phyloP scores from a whole-genome alignment of 2,888 invertebrate genomes.

The Gryllus longicercus region DNA sequence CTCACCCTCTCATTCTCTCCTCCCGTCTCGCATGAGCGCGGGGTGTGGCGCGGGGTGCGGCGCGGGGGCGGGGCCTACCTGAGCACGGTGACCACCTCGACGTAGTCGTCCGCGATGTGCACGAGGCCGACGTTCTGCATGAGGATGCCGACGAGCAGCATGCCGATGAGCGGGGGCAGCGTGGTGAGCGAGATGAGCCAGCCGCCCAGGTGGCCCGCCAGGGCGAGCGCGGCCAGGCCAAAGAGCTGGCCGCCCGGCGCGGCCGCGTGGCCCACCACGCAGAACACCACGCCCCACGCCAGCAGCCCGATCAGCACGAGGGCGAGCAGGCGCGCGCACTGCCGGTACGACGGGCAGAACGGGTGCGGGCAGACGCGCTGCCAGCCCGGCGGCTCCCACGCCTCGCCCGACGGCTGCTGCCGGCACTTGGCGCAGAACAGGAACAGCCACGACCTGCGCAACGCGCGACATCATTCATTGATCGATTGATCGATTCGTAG shows the following conservation, averaged over 20 bases:
- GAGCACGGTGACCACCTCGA: slow-evolving; percentile 64
- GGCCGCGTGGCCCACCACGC: slow-evolving; percentile 29
- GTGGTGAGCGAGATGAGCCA: slow-evolving; percentile 64
- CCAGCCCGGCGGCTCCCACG: slow-evolving; percentile 82
- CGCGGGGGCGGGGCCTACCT: slow-evolving; percentile 53
- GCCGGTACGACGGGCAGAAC: slow-evolving; percentile 78
- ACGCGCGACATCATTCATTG: background rate
- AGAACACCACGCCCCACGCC: slow-evolving; percentile 47
- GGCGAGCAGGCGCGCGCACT: slow-evolving; percentile 72
- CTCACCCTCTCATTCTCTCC: slow-evolving; percentile 76
- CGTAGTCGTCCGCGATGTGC: slow-evolving; percentile 63
- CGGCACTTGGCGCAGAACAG: slow-evolving; percentile 76
- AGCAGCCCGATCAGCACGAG: slow-evolving; percentile 61
- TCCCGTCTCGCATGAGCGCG: background rate
- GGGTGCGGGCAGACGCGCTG: slow-evolving; percentile 78
- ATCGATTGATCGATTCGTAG: too few species aligned
- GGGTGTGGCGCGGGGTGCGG: slow-evolving; percentile 44
- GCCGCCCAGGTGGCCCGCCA: slow-evolving; percentile 32
- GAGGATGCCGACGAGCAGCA: slow-evolving; percentile 77
- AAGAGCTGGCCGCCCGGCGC: slow-evolving; percentile 35
- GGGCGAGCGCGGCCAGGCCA: slow-evolving; percentile 32
- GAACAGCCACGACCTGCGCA: slow-evolving; percentile 69
- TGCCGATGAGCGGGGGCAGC: slow-evolving; percentile 79
- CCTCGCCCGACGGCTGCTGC: slow-evolving; percentile 48
- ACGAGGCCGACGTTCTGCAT: slow-evolving; percentile 71